Conservation (phyloP, 2,113 vertebrate species). For the Crocuta crocuta region DNA sequence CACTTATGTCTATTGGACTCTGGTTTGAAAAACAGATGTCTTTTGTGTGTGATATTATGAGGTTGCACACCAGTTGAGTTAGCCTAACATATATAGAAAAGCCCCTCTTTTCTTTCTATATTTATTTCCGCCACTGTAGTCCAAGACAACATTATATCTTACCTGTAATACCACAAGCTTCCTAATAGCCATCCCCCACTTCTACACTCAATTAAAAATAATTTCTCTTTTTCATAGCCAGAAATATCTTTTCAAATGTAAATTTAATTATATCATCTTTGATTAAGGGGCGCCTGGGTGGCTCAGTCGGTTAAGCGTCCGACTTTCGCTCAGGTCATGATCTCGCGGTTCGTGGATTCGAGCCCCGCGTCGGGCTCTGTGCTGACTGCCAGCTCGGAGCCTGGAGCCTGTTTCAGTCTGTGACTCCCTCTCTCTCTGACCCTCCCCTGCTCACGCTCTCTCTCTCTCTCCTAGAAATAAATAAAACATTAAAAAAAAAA, state of each 20-base stretch:
- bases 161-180: neutral
- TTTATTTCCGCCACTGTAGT: neutral
- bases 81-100: neutral
- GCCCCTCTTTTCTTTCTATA: neutral
- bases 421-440: no score
- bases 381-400: no score
- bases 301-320: no score
- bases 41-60: neutral
- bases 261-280: neutral
- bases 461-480: no score
- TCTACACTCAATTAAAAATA: neutral
- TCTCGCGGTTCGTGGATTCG: no score
- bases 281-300: neutral
- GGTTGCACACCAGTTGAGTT: neutral
- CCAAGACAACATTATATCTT: neutral
- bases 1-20: neutral
- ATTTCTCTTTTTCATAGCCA: neutral
- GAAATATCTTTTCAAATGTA: neutral
- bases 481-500: no score
- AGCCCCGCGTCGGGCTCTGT: no score
- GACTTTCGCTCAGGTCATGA: no score
- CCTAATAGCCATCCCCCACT: neutral
- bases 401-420: no score
- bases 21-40: neutral
- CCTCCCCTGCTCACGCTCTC: no score